These are phyloP conservation scores for Colinus virginianus DNA, from an alignment of 2,113 vertebrate genomes.

Conservation along the genomic window DNA sequence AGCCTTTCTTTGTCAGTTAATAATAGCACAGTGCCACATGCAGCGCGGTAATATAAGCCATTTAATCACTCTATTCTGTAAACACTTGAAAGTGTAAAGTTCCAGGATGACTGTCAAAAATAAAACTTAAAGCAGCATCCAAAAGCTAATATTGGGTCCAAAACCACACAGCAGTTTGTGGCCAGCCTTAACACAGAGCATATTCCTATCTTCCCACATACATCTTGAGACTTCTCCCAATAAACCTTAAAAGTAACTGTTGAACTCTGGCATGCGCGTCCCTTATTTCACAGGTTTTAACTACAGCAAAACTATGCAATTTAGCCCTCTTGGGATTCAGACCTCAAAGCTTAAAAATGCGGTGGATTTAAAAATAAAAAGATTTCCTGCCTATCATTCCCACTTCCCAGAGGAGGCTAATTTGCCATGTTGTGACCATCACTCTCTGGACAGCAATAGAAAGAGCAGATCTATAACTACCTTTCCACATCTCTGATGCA, in stretches of 20 bases:
- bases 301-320: background rate
- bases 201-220: constrained; percentile 8
- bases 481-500: constrained; percentile 96
- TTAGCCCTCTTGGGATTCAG: background rate
- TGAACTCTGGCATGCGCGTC: background rate
- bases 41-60: background rate
- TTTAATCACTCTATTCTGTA: background rate
- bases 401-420: background rate
- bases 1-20: background rate
- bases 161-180: background rate
- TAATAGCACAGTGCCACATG: background rate
- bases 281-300: background rate
- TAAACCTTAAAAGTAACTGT: background rate
- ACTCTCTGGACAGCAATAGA: background rate
- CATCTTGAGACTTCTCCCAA: background rate
- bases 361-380: background rate
- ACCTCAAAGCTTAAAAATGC: background rate
- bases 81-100: background rate
- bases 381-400: background rate
- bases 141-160: background rate
- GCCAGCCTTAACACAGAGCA: background rate
- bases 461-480: constrained; percentile 71
- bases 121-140: background rate
- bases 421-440: background rate
- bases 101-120: background rate